These are phyloP conservation scores for Anthophora plumipes DNA, from an alignment of 2,888 invertebrate genomes.

Conservation along the genomic window DNA sequence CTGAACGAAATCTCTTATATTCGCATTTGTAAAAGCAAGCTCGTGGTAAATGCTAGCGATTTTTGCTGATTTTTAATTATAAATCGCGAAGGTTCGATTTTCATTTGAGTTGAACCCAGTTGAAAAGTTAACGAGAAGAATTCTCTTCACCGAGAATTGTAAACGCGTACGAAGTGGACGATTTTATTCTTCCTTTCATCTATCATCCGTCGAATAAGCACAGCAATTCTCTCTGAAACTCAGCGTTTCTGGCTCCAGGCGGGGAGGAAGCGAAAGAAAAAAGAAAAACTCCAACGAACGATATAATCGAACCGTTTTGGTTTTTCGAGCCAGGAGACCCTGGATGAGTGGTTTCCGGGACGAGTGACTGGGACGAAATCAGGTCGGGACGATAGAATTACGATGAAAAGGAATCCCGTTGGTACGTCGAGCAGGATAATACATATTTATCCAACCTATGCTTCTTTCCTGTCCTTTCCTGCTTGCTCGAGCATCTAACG, in stretches of 20 bases:
- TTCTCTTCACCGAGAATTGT: not conserved
- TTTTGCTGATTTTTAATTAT: too few species aligned
- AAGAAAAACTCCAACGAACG: too few species aligned
- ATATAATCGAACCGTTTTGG: not conserved
- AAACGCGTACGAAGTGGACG: not conserved
- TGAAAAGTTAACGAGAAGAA: slow-evolving; percentile 10
- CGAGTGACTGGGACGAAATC: slow-evolving; percentile 33
- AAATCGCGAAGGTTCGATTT: too few species aligned
- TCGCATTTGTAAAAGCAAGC: too few species aligned
- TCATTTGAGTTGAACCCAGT: too few species aligned
- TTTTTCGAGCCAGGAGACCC: not conserved
- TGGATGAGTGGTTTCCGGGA: not conserved
- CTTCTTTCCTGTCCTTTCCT: not conserved
- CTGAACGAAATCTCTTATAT: too few species aligned
- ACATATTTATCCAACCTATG: slow-evolving; percentile 48
- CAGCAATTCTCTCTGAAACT: too few species aligned
- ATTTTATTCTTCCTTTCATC: slow-evolving; percentile 12
- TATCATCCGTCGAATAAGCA: not conserved
- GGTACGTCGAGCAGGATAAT: slow-evolving; percentile 23
- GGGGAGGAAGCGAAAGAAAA: too few species aligned
- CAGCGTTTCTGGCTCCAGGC: too few species aligned
- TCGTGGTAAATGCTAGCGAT: too few species aligned
- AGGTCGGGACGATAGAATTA: slow-evolving; percentile 44
- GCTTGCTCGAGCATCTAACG: not conserved
- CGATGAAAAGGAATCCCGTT: slow-evolving; percentile 12